Conservation (phyloP, 2,888 invertebrate genomes). For the Scaeva pyrastri region DNA sequence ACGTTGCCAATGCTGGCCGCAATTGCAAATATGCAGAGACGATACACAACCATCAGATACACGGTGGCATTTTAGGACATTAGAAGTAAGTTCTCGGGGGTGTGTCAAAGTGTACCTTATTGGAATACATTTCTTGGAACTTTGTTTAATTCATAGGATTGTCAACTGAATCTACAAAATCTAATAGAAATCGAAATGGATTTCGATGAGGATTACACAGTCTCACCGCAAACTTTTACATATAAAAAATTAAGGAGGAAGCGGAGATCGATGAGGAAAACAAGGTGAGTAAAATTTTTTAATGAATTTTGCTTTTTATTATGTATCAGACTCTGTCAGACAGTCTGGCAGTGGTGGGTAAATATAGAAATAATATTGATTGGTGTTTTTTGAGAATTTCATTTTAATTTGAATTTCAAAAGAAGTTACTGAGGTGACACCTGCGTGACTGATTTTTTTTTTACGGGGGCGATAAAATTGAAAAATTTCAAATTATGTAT, state of each 20-base stretch:
- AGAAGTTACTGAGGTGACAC: no score
- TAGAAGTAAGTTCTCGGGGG: slow-evolving; percentile 79
- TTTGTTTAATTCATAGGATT: slow-evolving; percentile 79
- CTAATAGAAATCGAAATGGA: slow-evolving; percentile 83
- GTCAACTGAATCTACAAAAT: slow-evolving; percentile 84
- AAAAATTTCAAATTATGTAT: no score
- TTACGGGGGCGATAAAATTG: no score
- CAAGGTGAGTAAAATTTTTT: slow-evolving; percentile 78
- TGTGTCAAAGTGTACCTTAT: no score
- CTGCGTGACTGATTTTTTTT: no score
- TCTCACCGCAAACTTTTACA: slow-evolving; percentile 83
- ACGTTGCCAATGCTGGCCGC: slow-evolving; percentile 83
- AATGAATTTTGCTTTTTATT: slow-evolving; percentile 4
- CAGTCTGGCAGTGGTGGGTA: no score
- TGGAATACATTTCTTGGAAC: neutral
- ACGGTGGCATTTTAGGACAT: slow-evolving; percentile 83
- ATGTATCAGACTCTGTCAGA: neutral
- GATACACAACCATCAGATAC: slow-evolving; percentile 80
- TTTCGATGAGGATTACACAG: slow-evolving; percentile 84
- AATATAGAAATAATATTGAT: neutral
- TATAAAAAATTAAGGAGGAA: slow-evolving; percentile 83
- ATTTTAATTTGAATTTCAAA: neutral
- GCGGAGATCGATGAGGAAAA: slow-evolving; percentile 81
- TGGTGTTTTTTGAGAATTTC: neutral
- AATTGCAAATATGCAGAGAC: slow-evolving; percentile 82